These are phyloP conservation scores for Metridium senile DNA, from an alignment of 92 coral and sea anemone genomes.

Conservation along the genomic window DNA sequence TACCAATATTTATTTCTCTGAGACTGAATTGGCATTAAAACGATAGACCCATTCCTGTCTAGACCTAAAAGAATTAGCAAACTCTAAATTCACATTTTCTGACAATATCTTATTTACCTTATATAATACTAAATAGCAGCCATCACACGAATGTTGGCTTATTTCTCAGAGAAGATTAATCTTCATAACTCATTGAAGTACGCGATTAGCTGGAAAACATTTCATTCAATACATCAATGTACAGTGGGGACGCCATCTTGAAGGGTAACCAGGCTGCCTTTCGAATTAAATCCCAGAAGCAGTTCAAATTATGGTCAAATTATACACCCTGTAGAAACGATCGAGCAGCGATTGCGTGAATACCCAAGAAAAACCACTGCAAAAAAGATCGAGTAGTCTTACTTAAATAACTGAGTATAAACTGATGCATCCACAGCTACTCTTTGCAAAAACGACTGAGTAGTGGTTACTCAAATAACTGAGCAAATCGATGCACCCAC, in stretches of 20 bases:
- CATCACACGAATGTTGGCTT: constrained; percentile 1
- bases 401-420: too few relatives aligned
- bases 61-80: constrained; percentile 14
- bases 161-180: constrained; percentile 14
- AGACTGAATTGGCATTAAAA: constrained; percentile 12
- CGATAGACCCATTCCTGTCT: constrained; percentile 14
- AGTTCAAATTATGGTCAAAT: too few relatives aligned
- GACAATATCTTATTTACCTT: constrained; percentile 26
- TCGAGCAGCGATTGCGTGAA: too few relatives aligned
- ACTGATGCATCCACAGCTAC: too few relatives aligned
- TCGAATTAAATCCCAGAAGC: too few relatives aligned
- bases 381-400: background rate
- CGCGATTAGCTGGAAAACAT: constrained; percentile 7
- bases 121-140: constrained; percentile 15
- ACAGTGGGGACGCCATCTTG: constrained; percentile 7
- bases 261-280: background rate
- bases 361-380: too few relatives aligned
- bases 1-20: constrained; percentile 28
- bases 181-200: constrained; percentile 1
- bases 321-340: too few relatives aligned
- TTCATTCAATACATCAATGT: constrained; percentile 19
- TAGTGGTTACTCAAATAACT: background rate
- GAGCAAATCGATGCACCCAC: too few relatives aligned
- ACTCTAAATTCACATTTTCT: constrained; percentile 13
- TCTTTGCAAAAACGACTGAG: background rate